Conservation (phyloP, 2,888 invertebrate genomes). For the Miltochrista miniata region DNA sequence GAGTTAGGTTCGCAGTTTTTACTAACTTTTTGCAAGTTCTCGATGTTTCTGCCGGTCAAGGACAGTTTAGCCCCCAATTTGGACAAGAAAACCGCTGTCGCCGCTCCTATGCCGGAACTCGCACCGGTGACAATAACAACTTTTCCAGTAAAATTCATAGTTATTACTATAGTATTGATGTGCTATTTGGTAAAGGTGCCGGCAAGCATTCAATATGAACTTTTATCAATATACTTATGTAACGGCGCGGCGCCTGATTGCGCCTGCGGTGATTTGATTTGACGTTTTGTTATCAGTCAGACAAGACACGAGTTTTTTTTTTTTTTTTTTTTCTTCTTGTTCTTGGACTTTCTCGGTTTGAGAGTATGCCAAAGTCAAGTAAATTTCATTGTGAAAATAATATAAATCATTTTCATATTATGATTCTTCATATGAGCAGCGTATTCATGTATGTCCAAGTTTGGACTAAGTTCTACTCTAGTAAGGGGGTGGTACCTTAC, state of each 20-base stretch:
- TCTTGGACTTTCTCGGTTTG: too few relatives aligned
- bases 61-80: slow-evolving; percentile 90
- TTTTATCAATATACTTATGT: slow-evolving; percentile 36
- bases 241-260: not conserved
- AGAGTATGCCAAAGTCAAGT: too few relatives aligned
- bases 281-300: too few relatives aligned
- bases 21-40: slow-evolving; percentile 82
- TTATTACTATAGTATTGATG: slow-evolving; percentile 29
- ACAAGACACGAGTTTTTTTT: too few relatives aligned
- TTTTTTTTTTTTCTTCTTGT: too few relatives aligned
- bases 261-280: too few relatives aligned
- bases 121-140: slow-evolving; percentile 91
- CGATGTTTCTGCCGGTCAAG: slow-evolving; percentile 86
- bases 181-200: not conserved
- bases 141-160: slow-evolving; percentile 86
- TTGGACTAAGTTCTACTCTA: too few relatives aligned
- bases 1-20: slow-evolving; percentile 65
- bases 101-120: slow-evolving; percentile 93
- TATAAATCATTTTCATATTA: too few relatives aligned
- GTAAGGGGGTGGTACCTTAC: too few relatives aligned
- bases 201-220: slow-evolving; percentile 8
- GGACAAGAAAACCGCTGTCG: slow-evolving; percentile 90
- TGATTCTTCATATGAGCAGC: too few relatives aligned
- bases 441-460: too few relatives aligned
- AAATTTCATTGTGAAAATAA: too few relatives aligned